A percentile compares a stretch with the other conserved stretches of the same genome.
phyloP scores from a whole-genome alignment of 2,888 invertebrate genomes.

The Torymus auratus region DNA sequence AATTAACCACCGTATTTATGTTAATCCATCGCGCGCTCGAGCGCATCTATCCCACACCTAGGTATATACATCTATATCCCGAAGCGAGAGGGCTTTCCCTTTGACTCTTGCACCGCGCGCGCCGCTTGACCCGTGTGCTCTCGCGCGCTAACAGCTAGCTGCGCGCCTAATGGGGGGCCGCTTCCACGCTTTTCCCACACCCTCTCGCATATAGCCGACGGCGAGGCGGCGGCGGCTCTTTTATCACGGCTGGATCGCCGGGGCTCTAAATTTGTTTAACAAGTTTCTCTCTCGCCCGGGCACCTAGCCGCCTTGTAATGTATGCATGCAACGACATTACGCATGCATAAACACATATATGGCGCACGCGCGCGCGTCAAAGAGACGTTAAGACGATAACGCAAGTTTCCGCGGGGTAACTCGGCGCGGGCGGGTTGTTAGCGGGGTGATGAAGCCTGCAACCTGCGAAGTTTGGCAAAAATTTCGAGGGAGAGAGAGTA shows the following conservation, averaged over 20 bases:
- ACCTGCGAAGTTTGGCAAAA: background rate
- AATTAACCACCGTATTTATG: too few species aligned
- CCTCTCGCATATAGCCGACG: background rate
- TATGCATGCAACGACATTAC: constrained; percentile 55
- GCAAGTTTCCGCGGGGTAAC: constrained; percentile 37
- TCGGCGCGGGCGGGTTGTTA: background rate
- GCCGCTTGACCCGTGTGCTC: constrained; percentile 34
- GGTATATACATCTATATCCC: too few species aligned
- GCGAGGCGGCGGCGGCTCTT: constrained; percentile 29
- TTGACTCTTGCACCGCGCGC: constrained; percentile 20
- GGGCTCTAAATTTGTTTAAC: constrained; percentile 55
- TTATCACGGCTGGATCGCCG: constrained; percentile 43
- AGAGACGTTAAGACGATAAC: constrained; percentile 50
- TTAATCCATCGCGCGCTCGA: too few species aligned
- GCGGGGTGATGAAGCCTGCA: background rate
- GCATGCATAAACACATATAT: constrained; percentile 53
- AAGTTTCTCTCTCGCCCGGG: constrained; percentile 39
- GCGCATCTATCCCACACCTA: too few species aligned
- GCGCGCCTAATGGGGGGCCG: constrained; percentile 18
- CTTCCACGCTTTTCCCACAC: background rate
- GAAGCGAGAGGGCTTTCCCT: constrained; percentile 4
- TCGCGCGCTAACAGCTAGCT: background rate
- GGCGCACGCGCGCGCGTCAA: constrained; percentile 24
- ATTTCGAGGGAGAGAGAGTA: background rate
- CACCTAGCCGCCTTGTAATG: constrained; percentile 23